A percentile compares a stretch with the other conserved stretches of the same genome.
phyloP scores from a whole-genome alignment of 2,113 vertebrate genomes.

The Calidris pugnax region DNA sequence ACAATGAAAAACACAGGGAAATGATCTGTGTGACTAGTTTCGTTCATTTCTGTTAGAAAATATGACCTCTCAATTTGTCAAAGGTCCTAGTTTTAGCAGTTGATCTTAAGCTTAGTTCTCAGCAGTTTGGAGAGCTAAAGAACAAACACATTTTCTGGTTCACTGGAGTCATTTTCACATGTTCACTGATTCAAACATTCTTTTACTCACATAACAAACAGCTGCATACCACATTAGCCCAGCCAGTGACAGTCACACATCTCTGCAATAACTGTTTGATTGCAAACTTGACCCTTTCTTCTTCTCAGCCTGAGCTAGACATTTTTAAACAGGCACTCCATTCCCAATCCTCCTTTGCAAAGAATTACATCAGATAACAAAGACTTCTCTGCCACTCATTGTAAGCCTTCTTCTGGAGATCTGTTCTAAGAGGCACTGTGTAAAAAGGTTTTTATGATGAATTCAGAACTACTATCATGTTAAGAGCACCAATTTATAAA shows the following conservation, averaged over 20 bases:
- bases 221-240: slow-evolving; percentile 83
- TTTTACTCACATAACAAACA: slow-evolving; percentile 84
- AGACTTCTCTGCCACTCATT: slow-evolving; percentile 82
- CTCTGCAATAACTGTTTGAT: slow-evolving; percentile 83
- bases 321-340: slow-evolving; percentile 79
- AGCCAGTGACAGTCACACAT: slow-evolving; percentile 81
- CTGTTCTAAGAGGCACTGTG: slow-evolving; percentile 81
- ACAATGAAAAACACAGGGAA: slow-evolving; percentile 69
- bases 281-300: slow-evolving; percentile 83
- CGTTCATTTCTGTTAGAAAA: slow-evolving; percentile 74
- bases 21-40: slow-evolving; percentile 66
- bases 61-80: slow-evolving; percentile 78
- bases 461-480: slow-evolving; percentile 89
- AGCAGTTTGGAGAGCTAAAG: slow-evolving; percentile 79
- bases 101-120: slow-evolving; percentile 80
- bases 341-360: slow-evolving; percentile 81
- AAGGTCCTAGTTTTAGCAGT: slow-evolving; percentile 76
- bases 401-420: slow-evolving; percentile 83
- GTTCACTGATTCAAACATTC: slow-evolving; percentile 85
- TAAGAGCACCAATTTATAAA: slow-evolving; percentile 89
- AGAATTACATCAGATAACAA: slow-evolving; percentile 88
- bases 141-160: slow-evolving; percentile 87
- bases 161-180: slow-evolving; percentile 83
- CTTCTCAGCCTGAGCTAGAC: slow-evolving; percentile 79
- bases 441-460: slow-evolving; percentile 86